Percentiles rank a stretch among this genome's conserved stretches.
phyloP scores from a whole-genome alignment of 2,797 vertebrate genomes.

The Peromyscus attwateri region DNA sequence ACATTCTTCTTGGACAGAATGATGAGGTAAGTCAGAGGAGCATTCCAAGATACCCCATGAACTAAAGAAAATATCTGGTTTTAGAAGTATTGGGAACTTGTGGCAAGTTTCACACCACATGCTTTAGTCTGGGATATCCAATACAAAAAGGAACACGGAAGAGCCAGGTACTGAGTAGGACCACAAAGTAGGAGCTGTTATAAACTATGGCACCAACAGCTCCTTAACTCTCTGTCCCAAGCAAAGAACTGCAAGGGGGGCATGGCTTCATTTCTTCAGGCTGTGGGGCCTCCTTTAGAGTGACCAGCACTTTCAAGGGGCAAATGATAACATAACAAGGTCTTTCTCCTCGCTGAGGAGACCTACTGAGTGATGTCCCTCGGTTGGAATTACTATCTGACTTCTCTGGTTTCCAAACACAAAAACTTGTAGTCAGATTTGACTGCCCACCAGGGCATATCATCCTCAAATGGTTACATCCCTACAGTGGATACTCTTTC shows the following conservation, averaged over 20 bases:
- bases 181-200: not conserved
- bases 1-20: not conserved
- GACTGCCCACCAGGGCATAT: not conserved
- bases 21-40: not conserved
- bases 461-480: not conserved
- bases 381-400: not conserved
- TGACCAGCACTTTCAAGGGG: not conserved
- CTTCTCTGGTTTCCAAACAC: not conserved
- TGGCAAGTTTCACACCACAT: not conserved
- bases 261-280: not conserved
- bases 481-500: not conserved
- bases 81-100: not conserved
- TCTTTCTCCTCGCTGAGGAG: not conserved
- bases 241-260: not conserved
- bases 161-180: not conserved
- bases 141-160: not conserved
- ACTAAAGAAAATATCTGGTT: not conserved
- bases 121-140: too few species aligned
- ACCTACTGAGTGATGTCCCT: not conserved
- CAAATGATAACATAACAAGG: not conserved
- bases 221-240: not conserved
- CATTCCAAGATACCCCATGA: not conserved
- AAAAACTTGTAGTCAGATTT: not conserved
- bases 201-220: not conserved
- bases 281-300: not conserved